Conservation (phyloP, 2,113 vertebrate species). For the Phaethon lepturus region DNA sequence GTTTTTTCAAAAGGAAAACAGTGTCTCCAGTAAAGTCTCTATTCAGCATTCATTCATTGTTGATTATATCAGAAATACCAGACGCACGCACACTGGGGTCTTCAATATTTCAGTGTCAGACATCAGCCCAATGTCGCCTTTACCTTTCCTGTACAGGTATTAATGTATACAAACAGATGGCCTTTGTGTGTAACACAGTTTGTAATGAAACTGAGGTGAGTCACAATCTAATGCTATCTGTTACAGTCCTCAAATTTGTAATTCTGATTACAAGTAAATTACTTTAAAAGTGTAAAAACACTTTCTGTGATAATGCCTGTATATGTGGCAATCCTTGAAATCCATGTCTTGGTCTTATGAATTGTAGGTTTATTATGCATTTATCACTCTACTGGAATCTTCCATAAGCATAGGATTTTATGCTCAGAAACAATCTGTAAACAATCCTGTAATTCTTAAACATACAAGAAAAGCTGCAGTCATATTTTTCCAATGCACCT, state of each 20-base stretch:
- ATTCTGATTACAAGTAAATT: background rate
- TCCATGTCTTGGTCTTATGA: background rate
- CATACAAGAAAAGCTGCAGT: background rate
- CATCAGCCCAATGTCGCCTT: background rate
- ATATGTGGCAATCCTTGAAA: background rate
- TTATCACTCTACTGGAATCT: background rate
- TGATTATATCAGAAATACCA: background rate
- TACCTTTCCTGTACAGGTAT: background rate
- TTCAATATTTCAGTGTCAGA: background rate
- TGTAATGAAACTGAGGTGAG: background rate
- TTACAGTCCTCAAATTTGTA: background rate
- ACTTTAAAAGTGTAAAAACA: background rate
- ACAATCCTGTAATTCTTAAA: background rate
- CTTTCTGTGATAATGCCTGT: background rate
- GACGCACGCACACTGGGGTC: too few species aligned
- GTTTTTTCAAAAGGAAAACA: background rate
- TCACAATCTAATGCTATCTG: background rate
- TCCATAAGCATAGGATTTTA: background rate
- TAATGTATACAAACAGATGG: background rate
- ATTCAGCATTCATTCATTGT: background rate
- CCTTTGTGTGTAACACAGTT: background rate
- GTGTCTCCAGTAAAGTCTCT: background rate
- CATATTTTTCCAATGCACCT: background rate
- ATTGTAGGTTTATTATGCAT: background rate
- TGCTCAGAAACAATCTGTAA: background rate